Evolutionary conservation across 37 sponge, comb jelly and placozoan species (phyloP).

Genomic region (Diacarnus erythraeanus): DNA sequence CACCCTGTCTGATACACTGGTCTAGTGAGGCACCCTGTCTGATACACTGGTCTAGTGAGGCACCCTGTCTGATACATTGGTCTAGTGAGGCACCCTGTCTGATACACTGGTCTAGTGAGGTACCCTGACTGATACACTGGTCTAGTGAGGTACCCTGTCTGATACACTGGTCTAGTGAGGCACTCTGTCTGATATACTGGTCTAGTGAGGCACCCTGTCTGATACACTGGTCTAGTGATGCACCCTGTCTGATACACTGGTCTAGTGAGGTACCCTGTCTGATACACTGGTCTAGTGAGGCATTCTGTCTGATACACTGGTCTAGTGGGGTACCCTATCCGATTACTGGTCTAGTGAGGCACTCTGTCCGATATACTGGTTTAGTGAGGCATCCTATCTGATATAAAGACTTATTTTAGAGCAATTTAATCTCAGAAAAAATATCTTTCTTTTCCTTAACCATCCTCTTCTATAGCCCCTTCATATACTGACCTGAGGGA

Average conservation of each 20-base stretch:
- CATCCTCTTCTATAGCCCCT: too few relatives aligned
- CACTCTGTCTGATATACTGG: too few relatives aligned
- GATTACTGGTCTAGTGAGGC: background rate
- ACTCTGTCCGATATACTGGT: too few relatives aligned
- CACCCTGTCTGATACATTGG: background rate
- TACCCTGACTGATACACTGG: background rate
- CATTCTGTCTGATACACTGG: too few relatives aligned
- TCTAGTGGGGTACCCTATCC: background rate
- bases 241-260: background rate
- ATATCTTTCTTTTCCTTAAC: background rate
- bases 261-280: too few relatives aligned
- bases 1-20: background rate
- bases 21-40: too few relatives aligned
- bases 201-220: background rate
- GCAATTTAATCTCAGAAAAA: background rate
- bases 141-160: background rate
- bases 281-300: too few relatives aligned
- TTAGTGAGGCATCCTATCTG: background rate
- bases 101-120: background rate
- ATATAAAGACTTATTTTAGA: background rate
- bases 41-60: background rate
- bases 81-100: too few relatives aligned
- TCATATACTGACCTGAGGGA: constrained; percentile 79
- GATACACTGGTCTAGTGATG: background rate
- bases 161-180: too few relatives aligned